Percentiles rank a stretch among this genome's conserved stretches.
These are phyloP conservation scores for Cyanistes caeruleus DNA, from an alignment of 2,113 vertebrate species.

Conservation along the genomic window DNA sequence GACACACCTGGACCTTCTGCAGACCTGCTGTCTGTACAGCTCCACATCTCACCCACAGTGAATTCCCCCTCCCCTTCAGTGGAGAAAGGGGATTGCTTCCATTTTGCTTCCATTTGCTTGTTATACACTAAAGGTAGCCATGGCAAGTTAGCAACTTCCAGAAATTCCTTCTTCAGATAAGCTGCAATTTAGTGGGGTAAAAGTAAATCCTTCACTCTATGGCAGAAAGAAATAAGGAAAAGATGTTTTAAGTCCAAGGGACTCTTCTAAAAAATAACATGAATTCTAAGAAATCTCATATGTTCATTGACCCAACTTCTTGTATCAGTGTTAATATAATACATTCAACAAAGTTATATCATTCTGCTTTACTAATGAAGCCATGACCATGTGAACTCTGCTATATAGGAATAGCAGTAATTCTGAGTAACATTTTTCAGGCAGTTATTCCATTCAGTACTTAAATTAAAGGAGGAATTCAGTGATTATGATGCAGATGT, in stretches of 20 bases:
- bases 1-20: background rate
- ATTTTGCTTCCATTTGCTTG: background rate
- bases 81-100: background rate
- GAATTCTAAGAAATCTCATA: background rate
- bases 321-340: background rate
- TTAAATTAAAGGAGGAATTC: constrained; percentile 36
- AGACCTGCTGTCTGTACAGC: background rate
- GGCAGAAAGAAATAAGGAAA: background rate
- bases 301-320: background rate
- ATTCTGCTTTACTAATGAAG: background rate
- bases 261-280: background rate
- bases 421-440: background rate
- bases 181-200: background rate
- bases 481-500: background rate
- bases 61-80: background rate
- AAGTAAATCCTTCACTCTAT: background rate
- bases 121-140: background rate
- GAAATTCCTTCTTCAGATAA: background rate
- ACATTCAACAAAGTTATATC: background rate
- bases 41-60: background rate
- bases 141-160: background rate
- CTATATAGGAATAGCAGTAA: background rate
- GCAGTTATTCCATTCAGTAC: background rate
- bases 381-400: background rate
- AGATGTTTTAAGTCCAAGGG: background rate